These are phyloP conservation scores for Euglossa dilemma DNA, from an alignment of 1,140 invertebrate genomes.

Conservation along the genomic window DNA sequence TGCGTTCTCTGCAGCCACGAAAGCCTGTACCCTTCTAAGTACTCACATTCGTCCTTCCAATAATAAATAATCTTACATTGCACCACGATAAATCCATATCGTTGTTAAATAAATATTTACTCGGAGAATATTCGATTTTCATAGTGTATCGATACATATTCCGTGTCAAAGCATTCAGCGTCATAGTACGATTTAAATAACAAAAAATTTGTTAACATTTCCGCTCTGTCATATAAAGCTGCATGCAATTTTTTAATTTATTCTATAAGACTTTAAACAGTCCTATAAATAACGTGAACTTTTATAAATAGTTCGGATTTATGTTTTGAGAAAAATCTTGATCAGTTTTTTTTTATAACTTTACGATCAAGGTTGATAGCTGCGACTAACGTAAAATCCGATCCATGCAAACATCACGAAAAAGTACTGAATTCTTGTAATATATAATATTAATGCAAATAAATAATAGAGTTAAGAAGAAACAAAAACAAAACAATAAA, in stretches of 20 bases:
- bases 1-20: slow-evolving; percentile 57
- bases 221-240: too few relatives aligned
- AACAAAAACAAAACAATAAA: not conserved
- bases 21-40: slow-evolving; percentile 52
- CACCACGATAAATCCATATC: slow-evolving; percentile 14
- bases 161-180: not conserved
- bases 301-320: too few relatives aligned
- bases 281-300: too few relatives aligned
- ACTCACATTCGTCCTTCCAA: not conserved
- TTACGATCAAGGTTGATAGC: not conserved
- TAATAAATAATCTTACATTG: slow-evolving; percentile 33
- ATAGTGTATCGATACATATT: slow-evolving; percentile 25
- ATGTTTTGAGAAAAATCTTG: too few relatives aligned
- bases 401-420: too few relatives aligned
- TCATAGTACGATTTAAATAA: not conserved
- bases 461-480: too few relatives aligned
- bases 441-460: too few relatives aligned
- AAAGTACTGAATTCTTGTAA: too few relatives aligned
- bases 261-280: too few relatives aligned
- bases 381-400: too few relatives aligned
- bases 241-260: too few relatives aligned
- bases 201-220: too few relatives aligned
- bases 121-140: not conserved
- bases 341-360: not conserved
- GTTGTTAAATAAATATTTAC: slow-evolving; percentile 25